Base-by-base conservation (phyloP, 1,140 invertebrate species). In the Achatina immaculata region DNA sequence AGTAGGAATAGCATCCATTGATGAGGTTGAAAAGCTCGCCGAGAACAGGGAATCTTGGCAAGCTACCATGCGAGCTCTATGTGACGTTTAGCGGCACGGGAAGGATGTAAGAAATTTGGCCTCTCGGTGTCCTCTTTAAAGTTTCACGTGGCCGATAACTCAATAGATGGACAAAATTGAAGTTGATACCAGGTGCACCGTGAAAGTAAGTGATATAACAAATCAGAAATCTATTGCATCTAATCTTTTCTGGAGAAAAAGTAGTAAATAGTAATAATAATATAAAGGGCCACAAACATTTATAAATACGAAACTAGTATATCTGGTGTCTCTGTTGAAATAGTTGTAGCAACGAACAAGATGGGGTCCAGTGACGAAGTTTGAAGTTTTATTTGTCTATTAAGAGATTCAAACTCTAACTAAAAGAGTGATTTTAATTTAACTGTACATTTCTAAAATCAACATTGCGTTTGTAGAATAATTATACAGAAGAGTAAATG, bases 271-370 rank as follows among this genome's bases (percentile, higher is more conserved):
- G 24, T 51, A 51, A 51, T 51, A 51, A 51, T 51, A 51, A 14
- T 51, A 51, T 51, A 14, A 51, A 14, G 11, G 48, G 48, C 48
- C 11, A 51, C 7, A 34, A 28, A 40, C 0, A 34, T 72, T 21
- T 7, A 45, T 24, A 34, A 45, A 45, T 45, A 19, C 43, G 43
- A 7, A 45, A 45, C 43, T 19, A 45, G 7, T 11, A n/a, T 65
- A 65, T 9, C 7, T 65, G 7, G 21, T 83, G 45, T 45, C 82
- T 83, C 77, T 80, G 78, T 34, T 51, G 21, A 34, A 66, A 81
- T 83, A 85, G 86, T 87, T 88, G 82, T 87, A 83, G 85, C 85
- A 86, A 88, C 86, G 80, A 81, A 48, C 65, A 86, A 85, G 69
- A 88, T 86, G 85, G 86, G 84, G 76, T 81, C 82, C 55, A 82